Evolutionary conservation across 2,113 vertebrate genomes (phyloP).

Genomic region (Petaurus breviceps): DNA sequence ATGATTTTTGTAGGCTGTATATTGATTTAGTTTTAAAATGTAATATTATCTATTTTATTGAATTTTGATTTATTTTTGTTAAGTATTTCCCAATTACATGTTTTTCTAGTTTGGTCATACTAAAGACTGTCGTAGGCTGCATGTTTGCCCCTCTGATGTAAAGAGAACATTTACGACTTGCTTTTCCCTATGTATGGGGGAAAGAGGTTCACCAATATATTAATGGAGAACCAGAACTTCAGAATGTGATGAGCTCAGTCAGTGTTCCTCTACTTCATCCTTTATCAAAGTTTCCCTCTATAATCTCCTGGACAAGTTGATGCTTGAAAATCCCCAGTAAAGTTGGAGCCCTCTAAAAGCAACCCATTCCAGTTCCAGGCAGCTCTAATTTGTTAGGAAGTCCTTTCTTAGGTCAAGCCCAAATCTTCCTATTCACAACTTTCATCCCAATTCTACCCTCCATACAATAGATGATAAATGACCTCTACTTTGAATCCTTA

Average conservation of each 20-base stretch:
- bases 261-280: neutral
- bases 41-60: neutral
- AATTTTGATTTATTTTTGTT: neutral
- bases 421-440: neutral
- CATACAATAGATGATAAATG: neutral
- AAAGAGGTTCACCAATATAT: neutral
- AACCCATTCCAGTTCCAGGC: neutral
- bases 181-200: neutral
- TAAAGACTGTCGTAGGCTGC: neutral
- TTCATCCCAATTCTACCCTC: neutral
- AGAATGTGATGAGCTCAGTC: neutral
- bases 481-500: slow-evolving; percentile 6
- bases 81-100: neutral
- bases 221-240: neutral
- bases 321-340: neutral
- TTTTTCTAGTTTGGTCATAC: neutral
- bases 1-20: neutral
- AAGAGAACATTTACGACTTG: neutral
- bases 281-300: neutral
- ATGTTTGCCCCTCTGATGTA: neutral
- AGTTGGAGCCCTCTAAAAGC: neutral
- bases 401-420: neutral
- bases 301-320: neutral
- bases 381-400: neutral
- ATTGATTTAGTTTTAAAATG: neutral